phyloP scores from a whole-genome alignment of 2,113 vertebrate species.

The Planiliza haematocheilus region DNA sequence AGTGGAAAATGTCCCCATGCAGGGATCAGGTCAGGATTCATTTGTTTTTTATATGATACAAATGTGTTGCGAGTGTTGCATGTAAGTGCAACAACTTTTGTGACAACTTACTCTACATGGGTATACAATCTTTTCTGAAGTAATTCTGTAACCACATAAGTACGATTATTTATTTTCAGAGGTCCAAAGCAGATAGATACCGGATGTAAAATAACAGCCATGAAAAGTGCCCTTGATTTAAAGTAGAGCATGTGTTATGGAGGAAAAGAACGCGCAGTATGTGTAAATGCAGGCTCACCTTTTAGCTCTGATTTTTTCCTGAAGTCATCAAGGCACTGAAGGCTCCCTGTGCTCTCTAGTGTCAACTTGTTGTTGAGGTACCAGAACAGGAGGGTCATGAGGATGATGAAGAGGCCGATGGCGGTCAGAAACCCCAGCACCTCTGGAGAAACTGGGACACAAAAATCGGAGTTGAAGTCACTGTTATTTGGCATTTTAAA shows the following conservation, averaged over 20 bases:
- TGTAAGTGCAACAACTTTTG: no score
- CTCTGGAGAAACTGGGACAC: slow-evolving; percentile 93
- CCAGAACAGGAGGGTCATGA: slow-evolving; percentile 95
- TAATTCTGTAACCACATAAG: no score
- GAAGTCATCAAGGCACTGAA: slow-evolving; percentile 92
- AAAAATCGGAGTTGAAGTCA: neutral
- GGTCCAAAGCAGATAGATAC: no score
- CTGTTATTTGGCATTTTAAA: neutral
- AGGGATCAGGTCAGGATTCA: slow-evolving; percentile 22
- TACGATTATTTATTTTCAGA: neutral
- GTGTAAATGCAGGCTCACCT: slow-evolving; percentile 80
- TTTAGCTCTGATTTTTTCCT: slow-evolving; percentile 86
- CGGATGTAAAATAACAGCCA: no score
- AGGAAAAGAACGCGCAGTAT: neutral
- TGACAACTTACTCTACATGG: no score
- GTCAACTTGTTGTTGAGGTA: slow-evolving; percentile 98
- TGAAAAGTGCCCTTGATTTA: no score
- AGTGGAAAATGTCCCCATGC: slow-evolving; percentile 28
- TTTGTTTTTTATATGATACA: no score
- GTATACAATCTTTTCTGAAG: no score
- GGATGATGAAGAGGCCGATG: slow-evolving; percentile 92
- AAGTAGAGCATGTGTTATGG: no score
- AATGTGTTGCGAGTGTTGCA: no score
- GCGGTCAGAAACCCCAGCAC: slow-evolving; percentile 96
- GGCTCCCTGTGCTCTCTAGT: slow-evolving; percentile 90